Evolutionary conservation across 2,888 invertebrate species (phyloP).

Genomic region (Spilosoma lubricipeda): DNA sequence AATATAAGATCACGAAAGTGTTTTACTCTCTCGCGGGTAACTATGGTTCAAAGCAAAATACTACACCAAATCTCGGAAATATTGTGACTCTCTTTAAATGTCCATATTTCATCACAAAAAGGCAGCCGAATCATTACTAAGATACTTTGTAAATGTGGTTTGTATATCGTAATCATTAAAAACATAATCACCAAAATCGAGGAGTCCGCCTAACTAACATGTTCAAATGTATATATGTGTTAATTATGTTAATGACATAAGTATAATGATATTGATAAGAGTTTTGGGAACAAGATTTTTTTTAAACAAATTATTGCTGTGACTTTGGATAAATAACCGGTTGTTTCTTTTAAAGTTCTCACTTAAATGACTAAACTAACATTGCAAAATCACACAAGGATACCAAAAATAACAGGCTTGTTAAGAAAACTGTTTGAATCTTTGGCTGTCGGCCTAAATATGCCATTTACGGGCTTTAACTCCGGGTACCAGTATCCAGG

Average conservation of each 20-base stretch:
- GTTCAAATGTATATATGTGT: background rate
- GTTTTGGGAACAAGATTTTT: background rate
- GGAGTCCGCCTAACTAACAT: background rate
- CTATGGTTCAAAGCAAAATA: background rate
- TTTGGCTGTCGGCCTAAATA: conserved; percentile 47
- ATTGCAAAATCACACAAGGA: conserved; percentile 35
- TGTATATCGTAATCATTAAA: background rate
- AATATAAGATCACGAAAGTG: background rate
- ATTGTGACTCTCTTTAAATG: background rate
- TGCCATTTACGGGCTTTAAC: conserved; percentile 63
- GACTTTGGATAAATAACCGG: background rate
- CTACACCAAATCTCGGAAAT: background rate
- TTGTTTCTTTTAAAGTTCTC: background rate
- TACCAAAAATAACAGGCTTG: conserved; percentile 43
- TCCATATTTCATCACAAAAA: background rate
- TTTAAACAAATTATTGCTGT: background rate
- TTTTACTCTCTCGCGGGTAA: background rate
- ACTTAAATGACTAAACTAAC: conserved; percentile 16
- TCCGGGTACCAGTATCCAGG: conserved; percentile 71
- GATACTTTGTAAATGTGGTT: background rate
- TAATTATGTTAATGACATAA: background rate
- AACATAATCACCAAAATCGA: background rate
- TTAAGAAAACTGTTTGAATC: conserved; percentile 45
- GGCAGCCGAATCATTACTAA: background rate
- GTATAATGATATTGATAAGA: background rate